phyloP scores from a whole-genome alignment of 92 coral and sea anemone genomes.

The Porites rus region DNA sequence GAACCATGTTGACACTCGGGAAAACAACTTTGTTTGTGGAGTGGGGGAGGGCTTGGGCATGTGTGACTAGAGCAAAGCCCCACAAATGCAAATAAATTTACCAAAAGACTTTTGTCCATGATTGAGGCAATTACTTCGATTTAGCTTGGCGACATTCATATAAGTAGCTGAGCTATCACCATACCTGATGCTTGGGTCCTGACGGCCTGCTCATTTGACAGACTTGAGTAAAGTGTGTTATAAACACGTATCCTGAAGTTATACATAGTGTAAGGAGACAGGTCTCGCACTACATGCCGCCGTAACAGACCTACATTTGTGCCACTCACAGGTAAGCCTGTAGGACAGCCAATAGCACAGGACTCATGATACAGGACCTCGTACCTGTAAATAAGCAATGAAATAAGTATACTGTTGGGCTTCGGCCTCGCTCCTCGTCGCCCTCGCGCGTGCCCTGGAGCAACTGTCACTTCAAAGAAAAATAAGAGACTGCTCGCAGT shows the following conservation, averaged over 20 bases:
- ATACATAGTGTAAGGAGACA: conserved; percentile 77
- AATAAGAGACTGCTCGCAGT: too few species aligned
- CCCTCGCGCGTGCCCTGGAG: too few species aligned
- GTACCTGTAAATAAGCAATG: conserved; percentile 41
- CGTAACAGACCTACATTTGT: conserved; percentile 53
- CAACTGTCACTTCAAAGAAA: too few species aligned
- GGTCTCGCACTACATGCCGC: conserved; percentile 49
- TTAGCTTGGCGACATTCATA: too few species aligned
- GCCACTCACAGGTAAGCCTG: conserved; percentile 56
- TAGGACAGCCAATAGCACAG: conserved; percentile 56
- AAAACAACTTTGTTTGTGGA: too few species aligned
- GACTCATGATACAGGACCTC: conserved; percentile 62
- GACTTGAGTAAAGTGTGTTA: conserved; percentile 63
- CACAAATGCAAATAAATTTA: too few species aligned
- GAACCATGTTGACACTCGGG: too few species aligned
- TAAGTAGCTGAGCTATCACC: neutral
- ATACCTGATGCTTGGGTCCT: conserved; percentile 85
- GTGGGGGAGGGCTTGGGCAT: too few species aligned
- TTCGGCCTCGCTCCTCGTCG: too few species aligned
- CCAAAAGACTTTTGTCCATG: too few species aligned
- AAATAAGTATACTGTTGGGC: neutral
- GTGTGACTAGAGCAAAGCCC: too few species aligned
- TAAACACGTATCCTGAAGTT: conserved; percentile 75
- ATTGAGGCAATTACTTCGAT: too few species aligned
- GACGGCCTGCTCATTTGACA: conserved; percentile 60